Evolutionary conservation across 2,888 invertebrate species (phyloP), one percentile per base, ranked within the genome.

Genomic region (Agrotis exclamationis): DNA sequence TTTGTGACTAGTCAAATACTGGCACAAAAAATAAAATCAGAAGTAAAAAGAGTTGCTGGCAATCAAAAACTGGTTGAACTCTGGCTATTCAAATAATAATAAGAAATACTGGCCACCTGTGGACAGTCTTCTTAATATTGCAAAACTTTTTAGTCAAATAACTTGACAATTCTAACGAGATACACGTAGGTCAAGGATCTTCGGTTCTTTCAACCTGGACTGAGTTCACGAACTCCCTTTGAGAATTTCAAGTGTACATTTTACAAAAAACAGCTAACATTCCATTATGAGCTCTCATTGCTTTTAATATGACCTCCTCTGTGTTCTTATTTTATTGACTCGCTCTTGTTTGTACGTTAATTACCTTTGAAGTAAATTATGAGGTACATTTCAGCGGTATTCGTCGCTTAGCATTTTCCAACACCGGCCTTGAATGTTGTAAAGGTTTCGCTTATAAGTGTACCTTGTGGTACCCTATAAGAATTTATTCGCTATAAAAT

Each of bases 201-300:
- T 14, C 18, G 50, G 83, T 79, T 72, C 83, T 75, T 85, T 82
- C 69, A 84, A 74, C 83, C 73, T 60, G 16, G 16, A 56, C 62
- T 59, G 63, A 47, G 79, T 79, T 64, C 70, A 75, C 53, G 76
- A 80, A 73, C 78, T 80, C 76, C 72, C 74, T 85, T 68, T 63
- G 78, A 67, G 77, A 53, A 72, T 80, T 59, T 28, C 53, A 71
- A 70, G 69, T 48, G 69, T 74, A 76, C 51, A 82, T 76, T 81
- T 70, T 69, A 67, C 66, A 78, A 75, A 69, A 63, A 65, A 28
- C 56, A 45, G 56, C 62, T 53, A 74, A 57, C 60, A 72, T 70
- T 73, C 20, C 33, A 63, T 69, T 75, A 70, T 57, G 60, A 60
- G 51, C 33, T 22, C 22, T 68, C 33, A 64, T 63, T 72, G 67